Evolutionary conservation across 2,888 invertebrate species (phyloP), one percentile per base, ranked within the genome.

Genomic region (Malthinus flaveolus): DNA sequence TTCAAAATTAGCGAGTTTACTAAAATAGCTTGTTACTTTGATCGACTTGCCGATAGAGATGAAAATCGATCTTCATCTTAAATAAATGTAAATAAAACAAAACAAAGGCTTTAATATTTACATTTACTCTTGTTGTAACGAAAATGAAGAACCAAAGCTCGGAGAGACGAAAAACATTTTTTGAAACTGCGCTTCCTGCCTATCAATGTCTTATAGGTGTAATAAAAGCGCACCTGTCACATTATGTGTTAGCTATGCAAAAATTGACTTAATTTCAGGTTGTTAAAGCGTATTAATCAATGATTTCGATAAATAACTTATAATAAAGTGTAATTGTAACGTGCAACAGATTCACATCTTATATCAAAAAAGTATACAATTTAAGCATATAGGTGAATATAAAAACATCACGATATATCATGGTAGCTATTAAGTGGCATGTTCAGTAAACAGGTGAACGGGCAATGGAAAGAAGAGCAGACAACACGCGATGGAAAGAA

Each of bases 341-440:
- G 47, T 33, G 31, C 34, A 58, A 45, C 51, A 59, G 50, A 47
- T 56, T 45, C 59, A 36, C 49, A 46, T 58, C 53, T 36, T 46
- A 49, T 46, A 49, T 36, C 33, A 48, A 42, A 56, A 58, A 49
- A 34, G 32, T 51, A 52, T 39, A 54, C 46, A 61, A 58, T 61
- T 61, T 61, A 61, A 57, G 54, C 61, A 52, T 61, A 61, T 61
- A 62, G 63, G 59, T 58, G 65, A 54, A 59, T 59, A 65, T 66
- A 67, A 66, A 23, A 23, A 60, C 63, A 64, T 65, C 66, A 66
- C 61, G 65, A 66, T 64, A 63, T 67, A 64, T 59, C 61, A 60
- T 63, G 64, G 65, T 65, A 67, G 67, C 64, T 63, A 64, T 64
- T 63, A 65, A 63, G 62, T 65, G 61, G 65, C 65, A 57, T 63